A percentile compares a stretch with the other conserved stretches of the same genome.
These are phyloP conservation scores for Cyprinodon brontotheroides DNA, from an alignment of 2,113 vertebrate genomes.

Conservation along the genomic window DNA sequence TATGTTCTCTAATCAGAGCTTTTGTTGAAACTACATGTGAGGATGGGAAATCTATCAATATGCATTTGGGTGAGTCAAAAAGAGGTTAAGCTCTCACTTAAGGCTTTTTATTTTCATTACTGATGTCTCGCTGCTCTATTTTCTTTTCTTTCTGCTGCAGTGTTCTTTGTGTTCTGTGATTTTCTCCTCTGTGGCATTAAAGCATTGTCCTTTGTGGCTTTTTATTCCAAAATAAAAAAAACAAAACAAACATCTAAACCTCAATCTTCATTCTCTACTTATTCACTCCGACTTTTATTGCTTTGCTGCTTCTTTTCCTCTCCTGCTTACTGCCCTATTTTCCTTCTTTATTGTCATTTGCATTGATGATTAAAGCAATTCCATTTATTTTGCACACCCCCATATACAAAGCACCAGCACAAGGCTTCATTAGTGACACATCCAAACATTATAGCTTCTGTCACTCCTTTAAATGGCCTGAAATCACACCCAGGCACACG, in stretches of 20 bases:
- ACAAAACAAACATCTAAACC: background rate
- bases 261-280: background rate
- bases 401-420: slow-evolving; percentile 9
- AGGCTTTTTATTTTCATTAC: slow-evolving; percentile 1
- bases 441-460: background rate
- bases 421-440: slow-evolving; percentile 21
- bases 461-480: slow-evolving; percentile 1
- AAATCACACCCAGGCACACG: background rate
- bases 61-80: slow-evolving; percentile 24
- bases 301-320: background rate
- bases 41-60: slow-evolving; percentile 17
- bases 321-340: background rate
- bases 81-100: slow-evolving; percentile 38
- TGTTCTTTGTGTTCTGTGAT: background rate
- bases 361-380: slow-evolving; percentile 11
- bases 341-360: background rate
- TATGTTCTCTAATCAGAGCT: background rate
- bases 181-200: background rate
- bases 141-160: background rate
- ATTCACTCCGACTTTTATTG: background rate
- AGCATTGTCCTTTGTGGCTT: background rate
- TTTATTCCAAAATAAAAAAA: background rate
- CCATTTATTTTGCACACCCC: background rate
- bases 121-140: slow-evolving; percentile 7
- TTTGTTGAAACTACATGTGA: background rate